Conservation (phyloP, 2,797 vertebrate genomes). For the Malurus splendens region DNA sequence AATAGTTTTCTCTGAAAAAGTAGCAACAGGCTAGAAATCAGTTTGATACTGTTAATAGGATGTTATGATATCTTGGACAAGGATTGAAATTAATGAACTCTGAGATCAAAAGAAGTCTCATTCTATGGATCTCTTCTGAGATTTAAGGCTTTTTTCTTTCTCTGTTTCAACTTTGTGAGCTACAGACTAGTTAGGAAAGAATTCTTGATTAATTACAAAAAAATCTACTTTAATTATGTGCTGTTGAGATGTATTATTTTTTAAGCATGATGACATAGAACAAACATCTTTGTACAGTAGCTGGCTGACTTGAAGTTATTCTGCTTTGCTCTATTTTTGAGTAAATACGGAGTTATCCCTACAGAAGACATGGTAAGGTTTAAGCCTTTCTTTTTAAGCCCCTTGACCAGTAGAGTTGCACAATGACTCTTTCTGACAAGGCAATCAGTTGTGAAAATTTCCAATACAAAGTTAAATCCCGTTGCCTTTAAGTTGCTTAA, state of each 20-base stretch:
- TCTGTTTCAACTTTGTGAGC: neutral
- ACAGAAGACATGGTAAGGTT: neutral
- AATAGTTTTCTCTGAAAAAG: neutral
- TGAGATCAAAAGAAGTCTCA: neutral
- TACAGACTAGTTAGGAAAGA: neutral
- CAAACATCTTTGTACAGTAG: rapidly evolving
- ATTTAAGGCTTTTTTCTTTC: neutral
- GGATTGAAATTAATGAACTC: neutral
- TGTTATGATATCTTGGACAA: neutral
- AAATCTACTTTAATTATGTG: neutral
- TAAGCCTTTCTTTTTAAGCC: neutral
- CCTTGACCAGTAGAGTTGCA: neutral
- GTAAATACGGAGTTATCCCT: neutral
- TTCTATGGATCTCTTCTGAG: neutral
- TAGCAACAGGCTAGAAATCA: neutral
- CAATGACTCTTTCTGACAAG: neutral
- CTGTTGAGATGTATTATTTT: neutral
- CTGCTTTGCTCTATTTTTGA: neutral
- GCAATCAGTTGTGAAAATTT: neutral
- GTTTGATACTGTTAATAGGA: neutral
- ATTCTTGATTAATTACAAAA: neutral
- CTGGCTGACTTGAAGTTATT: neutral
- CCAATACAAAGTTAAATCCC: neutral
- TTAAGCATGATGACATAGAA: neutral
- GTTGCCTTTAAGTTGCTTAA: neutral